A percentile compares a stretch with the other conserved stretches of the same genome.
These are phyloP conservation scores for Prunella himalayana DNA, from an alignment of 2,113 vertebrate genomes.

Conservation along the genomic window DNA sequence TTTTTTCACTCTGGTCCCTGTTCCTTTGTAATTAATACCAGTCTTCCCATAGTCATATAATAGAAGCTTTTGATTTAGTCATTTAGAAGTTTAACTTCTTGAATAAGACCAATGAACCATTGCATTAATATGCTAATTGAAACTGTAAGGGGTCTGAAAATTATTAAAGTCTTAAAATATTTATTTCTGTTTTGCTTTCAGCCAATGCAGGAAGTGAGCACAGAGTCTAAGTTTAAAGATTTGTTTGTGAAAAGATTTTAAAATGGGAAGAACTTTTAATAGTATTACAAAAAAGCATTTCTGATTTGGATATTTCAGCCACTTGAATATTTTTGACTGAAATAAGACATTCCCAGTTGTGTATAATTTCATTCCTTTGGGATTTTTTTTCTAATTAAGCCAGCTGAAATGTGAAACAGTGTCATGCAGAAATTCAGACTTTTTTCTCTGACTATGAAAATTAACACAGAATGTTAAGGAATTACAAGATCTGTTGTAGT, in stretches of 20 bases:
- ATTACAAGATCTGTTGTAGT: not conserved
- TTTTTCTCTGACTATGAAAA: not conserved
- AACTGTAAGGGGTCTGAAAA: not conserved
- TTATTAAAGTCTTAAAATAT: constrained; percentile 58
- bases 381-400: not conserved
- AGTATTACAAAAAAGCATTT: not conserved
- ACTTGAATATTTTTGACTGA: not conserved
- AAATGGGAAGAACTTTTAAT: not conserved
- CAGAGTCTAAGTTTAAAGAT: not conserved
- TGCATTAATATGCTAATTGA: constrained; percentile 45
- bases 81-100: constrained; percentile 42
- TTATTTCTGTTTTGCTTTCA: constrained; percentile 33
- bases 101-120: constrained; percentile 27
- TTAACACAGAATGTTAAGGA: not conserved
- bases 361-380: not conserved
- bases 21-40: not conserved
- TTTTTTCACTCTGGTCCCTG: not conserved
- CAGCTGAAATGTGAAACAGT: not conserved
- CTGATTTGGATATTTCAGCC: not conserved
- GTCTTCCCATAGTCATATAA: constrained; percentile 13
- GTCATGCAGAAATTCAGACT: not conserved
- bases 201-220: not conserved
- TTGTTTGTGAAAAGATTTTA: not conserved
- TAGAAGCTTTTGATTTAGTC: constrained; percentile 30
- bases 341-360: not conserved